A percentile compares a stretch with the other conserved stretches of the same genome.
Conservation (phyloP, 1,140 invertebrate genomes). For the Temnothorax curvispinosus region DNA sequence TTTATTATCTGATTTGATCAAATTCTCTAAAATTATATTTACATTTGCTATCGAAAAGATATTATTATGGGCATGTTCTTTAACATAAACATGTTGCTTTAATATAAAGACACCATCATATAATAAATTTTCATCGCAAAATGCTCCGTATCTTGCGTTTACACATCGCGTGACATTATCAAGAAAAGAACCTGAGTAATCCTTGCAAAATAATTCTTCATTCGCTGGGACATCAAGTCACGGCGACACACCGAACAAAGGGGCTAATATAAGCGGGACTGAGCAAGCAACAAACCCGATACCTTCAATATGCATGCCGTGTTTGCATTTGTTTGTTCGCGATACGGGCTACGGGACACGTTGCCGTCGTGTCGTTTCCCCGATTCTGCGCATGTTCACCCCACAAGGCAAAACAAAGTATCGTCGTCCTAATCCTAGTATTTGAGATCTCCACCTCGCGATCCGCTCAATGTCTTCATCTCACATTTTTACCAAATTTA, state of each 20-base stretch:
- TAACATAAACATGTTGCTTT: not conserved
- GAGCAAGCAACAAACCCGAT: conserved; percentile 62
- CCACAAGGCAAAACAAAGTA: not conserved
- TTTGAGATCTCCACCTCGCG: not conserved
- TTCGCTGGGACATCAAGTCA: not conserved
- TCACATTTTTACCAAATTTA: not conserved
- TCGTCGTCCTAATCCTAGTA: not conserved
- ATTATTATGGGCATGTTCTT: not conserved
- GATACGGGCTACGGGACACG: conserved; percentile 28
- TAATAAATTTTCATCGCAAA: conserved; percentile 7
- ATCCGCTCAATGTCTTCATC: not conserved
- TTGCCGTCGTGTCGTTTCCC: conserved; percentile 49
- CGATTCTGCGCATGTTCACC: conserved; percentile 36
- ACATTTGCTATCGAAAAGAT: not conserved
- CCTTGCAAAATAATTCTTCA: conserved; percentile 13
- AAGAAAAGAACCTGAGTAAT: conserved; percentile 10
- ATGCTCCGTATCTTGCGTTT: not conserved
- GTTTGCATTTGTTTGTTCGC: conserved; percentile 71
- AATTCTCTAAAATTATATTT: not conserved
- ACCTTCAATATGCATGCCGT: conserved; percentile 63
- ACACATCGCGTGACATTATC: no score
- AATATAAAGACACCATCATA: not conserved
- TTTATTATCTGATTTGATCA: not conserved
- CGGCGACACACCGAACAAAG: conserved; percentile 49
- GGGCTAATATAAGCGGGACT: conserved; percentile 64